Evolutionary conservation across 2,888 invertebrate species (phyloP).

Genomic region (Lasioglossum calceatum): DNA sequence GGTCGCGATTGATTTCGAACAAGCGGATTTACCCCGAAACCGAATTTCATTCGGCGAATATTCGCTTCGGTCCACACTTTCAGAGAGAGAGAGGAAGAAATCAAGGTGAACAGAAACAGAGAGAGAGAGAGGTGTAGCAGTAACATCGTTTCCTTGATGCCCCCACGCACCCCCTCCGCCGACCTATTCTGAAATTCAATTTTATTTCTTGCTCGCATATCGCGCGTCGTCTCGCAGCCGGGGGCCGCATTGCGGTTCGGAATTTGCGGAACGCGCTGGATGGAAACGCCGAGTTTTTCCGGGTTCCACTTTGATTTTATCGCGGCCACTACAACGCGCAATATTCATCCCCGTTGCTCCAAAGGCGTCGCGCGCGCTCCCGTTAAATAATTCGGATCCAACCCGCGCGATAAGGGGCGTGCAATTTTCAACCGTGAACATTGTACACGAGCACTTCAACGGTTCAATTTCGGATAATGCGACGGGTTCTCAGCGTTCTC

Average conservation of each 20-base stretch:
- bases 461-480: slow-evolving; percentile 5
- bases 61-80: slow-evolving; percentile 19
- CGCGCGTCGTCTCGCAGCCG: slow-evolving; percentile 57
- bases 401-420: background rate
- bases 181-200: slow-evolving; percentile 56
- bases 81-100: background rate
- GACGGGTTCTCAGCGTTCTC: background rate
- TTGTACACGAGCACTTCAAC: background rate
- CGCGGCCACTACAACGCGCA: slow-evolving; percentile 62
- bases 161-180: background rate
- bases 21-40: slow-evolving; percentile 53
- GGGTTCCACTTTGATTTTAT: slow-evolving; percentile 69
- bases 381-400: slow-evolving; percentile 53
- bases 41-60: slow-evolving; percentile 49
- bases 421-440: slow-evolving; percentile 2
- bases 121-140: background rate
- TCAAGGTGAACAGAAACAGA: background rate
- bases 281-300: slow-evolving; percentile 68
- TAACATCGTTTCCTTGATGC: slow-evolving; percentile 50
- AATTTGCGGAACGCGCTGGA: slow-evolving; percentile 69
- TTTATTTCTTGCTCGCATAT: slow-evolving; percentile 71
- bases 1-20: slow-evolving; percentile 55
- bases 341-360: slow-evolving; percentile 58
- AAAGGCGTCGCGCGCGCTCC: slow-evolving; percentile 17
- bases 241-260: slow-evolving; percentile 59